These are phyloP conservation scores for Huso huso DNA, from an alignment of 2,797 vertebrate species.

Conservation along the genomic window DNA sequence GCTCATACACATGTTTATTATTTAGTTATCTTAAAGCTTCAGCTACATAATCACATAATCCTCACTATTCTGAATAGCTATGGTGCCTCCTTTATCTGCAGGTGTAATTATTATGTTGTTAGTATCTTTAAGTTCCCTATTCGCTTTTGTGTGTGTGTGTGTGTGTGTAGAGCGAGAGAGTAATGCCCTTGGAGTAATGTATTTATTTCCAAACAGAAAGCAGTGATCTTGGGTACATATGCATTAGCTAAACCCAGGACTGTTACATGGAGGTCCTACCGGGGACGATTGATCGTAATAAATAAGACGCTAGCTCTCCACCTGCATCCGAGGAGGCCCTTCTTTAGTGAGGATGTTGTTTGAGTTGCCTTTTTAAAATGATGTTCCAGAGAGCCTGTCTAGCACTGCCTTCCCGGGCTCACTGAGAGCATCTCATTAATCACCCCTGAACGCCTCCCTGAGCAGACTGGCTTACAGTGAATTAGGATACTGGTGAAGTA, in stretches of 20 bases:
- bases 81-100: too few relatives aligned
- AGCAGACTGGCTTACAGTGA: slow-evolving; percentile 33
- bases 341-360: slow-evolving; percentile 7
- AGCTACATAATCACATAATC: too few relatives aligned
- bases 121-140: background rate
- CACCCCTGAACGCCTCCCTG: slow-evolving; percentile 17
- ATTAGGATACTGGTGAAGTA: slow-evolving; percentile 35
- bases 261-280: too few relatives aligned
- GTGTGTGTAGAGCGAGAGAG: slow-evolving; percentile 21
- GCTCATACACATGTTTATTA: too few relatives aligned
- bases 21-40: too few relatives aligned
- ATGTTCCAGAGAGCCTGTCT: slow-evolving; percentile 2
- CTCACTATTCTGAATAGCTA: too few relatives aligned
- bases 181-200: too few relatives aligned
- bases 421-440: slow-evolving; percentile 26
- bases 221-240: too few relatives aligned
- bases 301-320: background rate
- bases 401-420: background rate
- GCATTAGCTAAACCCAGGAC: too few relatives aligned
- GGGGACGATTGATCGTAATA: slow-evolving; percentile 6
- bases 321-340: slow-evolving; percentile 2
- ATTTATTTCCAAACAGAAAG: too few relatives aligned
- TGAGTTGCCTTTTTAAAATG: slow-evolving; percentile 12
- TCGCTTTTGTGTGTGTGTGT: background rate
- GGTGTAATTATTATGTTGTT: background rate